phyloP scores from a whole-genome alignment of 2,888 invertebrate species.

The Eristalinus aeneus region DNA sequence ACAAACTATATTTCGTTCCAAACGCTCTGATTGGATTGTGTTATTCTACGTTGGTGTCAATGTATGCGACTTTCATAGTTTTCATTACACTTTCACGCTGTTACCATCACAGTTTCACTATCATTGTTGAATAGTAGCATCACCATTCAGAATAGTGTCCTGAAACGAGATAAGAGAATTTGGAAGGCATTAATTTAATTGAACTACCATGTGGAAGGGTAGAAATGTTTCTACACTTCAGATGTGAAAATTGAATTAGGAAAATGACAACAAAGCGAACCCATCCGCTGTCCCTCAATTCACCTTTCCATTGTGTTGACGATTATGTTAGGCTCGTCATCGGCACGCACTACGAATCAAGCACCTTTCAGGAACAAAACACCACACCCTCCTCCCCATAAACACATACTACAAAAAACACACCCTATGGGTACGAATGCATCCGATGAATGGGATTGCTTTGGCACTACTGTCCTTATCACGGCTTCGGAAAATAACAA shows the following conservation, averaged over 20 bases:
- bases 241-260: conserved; percentile 29
- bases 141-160: conserved; percentile 30
- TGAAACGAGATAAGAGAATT: conserved; percentile 57
- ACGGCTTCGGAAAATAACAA: neutral
- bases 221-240: conserved; percentile 13
- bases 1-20: neutral
- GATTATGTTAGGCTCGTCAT: conserved; percentile 23
- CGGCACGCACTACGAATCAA: conserved; percentile 6
- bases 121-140: conserved; percentile 1
- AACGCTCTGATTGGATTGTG: neutral
- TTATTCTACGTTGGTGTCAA: neutral
- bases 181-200: conserved; percentile 36
- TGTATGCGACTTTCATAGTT: conserved; percentile 15
- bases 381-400: conserved; percentile 1
- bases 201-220: conserved; percentile 20
- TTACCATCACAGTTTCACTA: neutral
- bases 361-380: conserved; percentile 1
- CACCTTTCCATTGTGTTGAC: conserved; percentile 2
- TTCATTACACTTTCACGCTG: conserved; percentile 9
- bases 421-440: conserved; percentile 20
- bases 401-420: neutral
- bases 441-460: conserved; percentile 25
- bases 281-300: neutral
- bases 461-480: conserved; percentile 22
- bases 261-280: neutral